phyloP scores from a whole-genome alignment of 2,888 invertebrate genomes.

The Itoplectis maculator region DNA sequence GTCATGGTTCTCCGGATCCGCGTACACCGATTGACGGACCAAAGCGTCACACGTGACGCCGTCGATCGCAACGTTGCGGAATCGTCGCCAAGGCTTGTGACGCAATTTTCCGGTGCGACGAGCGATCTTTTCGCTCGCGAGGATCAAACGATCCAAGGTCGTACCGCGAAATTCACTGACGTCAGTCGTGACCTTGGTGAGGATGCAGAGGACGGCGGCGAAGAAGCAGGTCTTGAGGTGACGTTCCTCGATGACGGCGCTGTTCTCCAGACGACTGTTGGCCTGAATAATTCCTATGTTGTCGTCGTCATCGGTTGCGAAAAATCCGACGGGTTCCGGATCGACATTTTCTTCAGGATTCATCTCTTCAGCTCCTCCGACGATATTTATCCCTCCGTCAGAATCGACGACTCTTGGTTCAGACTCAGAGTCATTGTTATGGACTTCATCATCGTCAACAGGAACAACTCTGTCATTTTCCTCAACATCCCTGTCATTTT shows the following conservation, averaged over 20 bases:
- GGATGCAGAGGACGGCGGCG: constrained; percentile 77
- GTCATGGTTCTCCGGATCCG: constrained; percentile 75
- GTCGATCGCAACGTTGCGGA: constrained; percentile 77
- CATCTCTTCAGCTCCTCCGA: constrained; percentile 6
- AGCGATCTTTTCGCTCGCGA: constrained; percentile 74
- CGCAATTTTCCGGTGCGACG: constrained; percentile 74
- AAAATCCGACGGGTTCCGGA: constrained; percentile 73
- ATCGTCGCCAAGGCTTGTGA: constrained; percentile 75
- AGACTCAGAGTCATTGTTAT: constrained; percentile 13
- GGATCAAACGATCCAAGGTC: constrained; percentile 76
- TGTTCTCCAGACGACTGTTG: constrained; percentile 71
- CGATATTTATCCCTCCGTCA: constrained; percentile 4
- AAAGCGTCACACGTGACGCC: constrained; percentile 75
- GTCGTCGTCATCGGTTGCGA: constrained; percentile 70
- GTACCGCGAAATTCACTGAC: constrained; percentile 71
- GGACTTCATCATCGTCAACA: no score
- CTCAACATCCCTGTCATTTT: constrained; percentile 6
- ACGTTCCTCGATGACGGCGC: constrained; percentile 64
- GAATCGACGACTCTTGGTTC: constrained; percentile 18
- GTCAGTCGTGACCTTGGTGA: constrained; percentile 76
- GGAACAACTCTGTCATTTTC: constrained; percentile 29
- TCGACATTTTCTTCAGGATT: constrained; percentile 33
- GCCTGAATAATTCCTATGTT: constrained; percentile 75
- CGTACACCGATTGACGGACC: constrained; percentile 76
- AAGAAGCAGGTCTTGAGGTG: constrained; percentile 80